Percentiles rank a stretch among this genome's conserved stretches.
Evolutionary conservation across 2,113 vertebrate species (phyloP).

Genomic region (Arothron firmamentum): DNA sequence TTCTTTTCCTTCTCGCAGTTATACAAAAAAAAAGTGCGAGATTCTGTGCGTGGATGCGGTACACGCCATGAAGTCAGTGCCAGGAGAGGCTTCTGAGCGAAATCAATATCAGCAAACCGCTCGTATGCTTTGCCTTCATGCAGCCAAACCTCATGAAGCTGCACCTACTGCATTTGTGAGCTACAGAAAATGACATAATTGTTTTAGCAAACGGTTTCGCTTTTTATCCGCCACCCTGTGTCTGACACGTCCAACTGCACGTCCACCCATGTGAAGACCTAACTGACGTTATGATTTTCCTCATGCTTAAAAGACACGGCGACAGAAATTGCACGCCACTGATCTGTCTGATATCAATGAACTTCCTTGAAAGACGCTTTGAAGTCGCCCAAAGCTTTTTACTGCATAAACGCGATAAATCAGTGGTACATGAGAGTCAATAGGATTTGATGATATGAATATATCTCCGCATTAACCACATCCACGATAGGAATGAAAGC

Average conservation of each 20-base stretch:
- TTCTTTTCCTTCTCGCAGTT: conserved; percentile 44
- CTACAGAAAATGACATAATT: conserved; percentile 54
- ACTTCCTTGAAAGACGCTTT: no score
- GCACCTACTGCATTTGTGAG: conserved; percentile 36
- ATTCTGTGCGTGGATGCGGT: conserved; percentile 51
- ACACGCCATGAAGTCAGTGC: conserved; percentile 62
- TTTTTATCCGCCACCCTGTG: conserved; percentile 46
- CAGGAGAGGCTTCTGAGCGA: conserved; percentile 66
- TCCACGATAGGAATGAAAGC: no score
- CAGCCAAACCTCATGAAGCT: conserved; percentile 51
- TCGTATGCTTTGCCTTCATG: conserved; percentile 64
- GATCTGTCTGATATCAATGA: no score
- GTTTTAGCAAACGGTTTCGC: conserved; percentile 65
- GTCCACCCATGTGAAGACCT: conserved; percentile 26
- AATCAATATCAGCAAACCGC: conserved; percentile 71
- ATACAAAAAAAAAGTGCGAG: conserved; percentile 44
- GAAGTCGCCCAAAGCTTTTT: no score
- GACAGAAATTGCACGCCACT: no score
- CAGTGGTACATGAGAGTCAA: no score
- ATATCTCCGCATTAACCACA: no score
- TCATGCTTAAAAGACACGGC: neutral
- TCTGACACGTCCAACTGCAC: conserved; percentile 6
- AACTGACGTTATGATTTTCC: neutral
- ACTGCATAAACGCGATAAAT: no score
- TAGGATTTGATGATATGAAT: no score